A percentile compares a stretch with the other conserved stretches of the same genome.
Evolutionary conservation across 1,140 invertebrate species (phyloP).

Genomic region (Ladona fulva): DNA sequence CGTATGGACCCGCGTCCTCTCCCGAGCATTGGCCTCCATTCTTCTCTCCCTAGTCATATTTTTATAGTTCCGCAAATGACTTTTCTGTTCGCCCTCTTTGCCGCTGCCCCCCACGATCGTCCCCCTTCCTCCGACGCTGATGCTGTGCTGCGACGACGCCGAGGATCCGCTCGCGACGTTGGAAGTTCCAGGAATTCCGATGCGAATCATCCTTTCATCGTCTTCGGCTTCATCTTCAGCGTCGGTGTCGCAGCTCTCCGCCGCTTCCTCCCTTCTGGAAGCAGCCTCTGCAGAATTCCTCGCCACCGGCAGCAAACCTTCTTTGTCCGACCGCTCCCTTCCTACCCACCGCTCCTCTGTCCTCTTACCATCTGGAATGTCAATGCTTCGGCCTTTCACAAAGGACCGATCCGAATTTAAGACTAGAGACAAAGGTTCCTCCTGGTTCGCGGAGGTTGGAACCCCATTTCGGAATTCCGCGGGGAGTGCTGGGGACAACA

Average conservation of each 20-base stretch:
- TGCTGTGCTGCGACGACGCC: slow-evolving; percentile 23
- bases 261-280: background rate
- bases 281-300: background rate
- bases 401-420: background rate
- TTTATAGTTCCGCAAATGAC: slow-evolving; percentile 75
- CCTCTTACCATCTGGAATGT: background rate
- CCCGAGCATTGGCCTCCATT: slow-evolving; percentile 88
- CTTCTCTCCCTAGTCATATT: slow-evolving; percentile 87
- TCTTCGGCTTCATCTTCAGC: background rate
- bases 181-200: slow-evolving; percentile 7
- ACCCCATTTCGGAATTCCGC: slow-evolving; percentile 27
- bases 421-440: background rate
- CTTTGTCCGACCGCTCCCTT: background rate
- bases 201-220: background rate
- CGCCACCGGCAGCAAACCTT: background rate
- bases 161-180: background rate
- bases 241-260: background rate
- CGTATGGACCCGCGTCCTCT: slow-evolving; percentile 85
- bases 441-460: slow-evolving; percentile 21
- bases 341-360: background rate
- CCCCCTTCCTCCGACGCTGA: slow-evolving; percentile 30
- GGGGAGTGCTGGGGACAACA: too few species aligned
- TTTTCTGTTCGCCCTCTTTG: slow-evolving; percentile 25
- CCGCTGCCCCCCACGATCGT: slow-evolving; percentile 28
- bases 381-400: background rate